Evolutionary conservation across 2,888 invertebrate species (phyloP), one percentile per base, ranked within the genome.

Genomic region (Linnaemya tessellans): DNA sequence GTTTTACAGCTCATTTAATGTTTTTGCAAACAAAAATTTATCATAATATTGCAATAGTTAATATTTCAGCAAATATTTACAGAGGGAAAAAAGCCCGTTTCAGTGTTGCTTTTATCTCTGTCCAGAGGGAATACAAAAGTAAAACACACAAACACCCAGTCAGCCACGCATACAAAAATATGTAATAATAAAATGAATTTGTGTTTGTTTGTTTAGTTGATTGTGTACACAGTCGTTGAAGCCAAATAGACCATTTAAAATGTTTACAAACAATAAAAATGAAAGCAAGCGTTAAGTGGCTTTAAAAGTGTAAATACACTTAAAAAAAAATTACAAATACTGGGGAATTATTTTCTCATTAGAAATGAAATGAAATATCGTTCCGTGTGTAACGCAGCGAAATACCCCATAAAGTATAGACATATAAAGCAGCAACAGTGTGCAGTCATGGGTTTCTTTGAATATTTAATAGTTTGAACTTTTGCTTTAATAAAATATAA

Each of bases 1-100:
- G 46, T 13, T 82, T 82, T 58, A 65, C 77, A 73, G 65, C 60
- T 83, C 83, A 83, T 78, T 83, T 73, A 71, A 68, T 30, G 49
- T 71, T 71, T n/a, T 10, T 67, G 51, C 56, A 77, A 77, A 80
- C 80, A 71, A 58, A n/a, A 46, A 79, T 79, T 62, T 70, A 30
- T n/a, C 78, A 67, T 60, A 68, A 43, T 62, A 30, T 25, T 49
- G 60, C 38, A 60, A 62, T 62, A 35, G 62, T 70, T 30, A 62
- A 79, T 79, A 62, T 62, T 54, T 64, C 1, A 43, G 30, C 54
- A 54, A 79, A 79, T 64, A 62, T 79, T 79, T 54, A 41, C 51
- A 62, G 30, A 13, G 1, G 3, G 41, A 51, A 46, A 35, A 10
- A 38, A n/a, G 41, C 25, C 30, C 30, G 20, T n/a, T 25, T 43